Base-by-base conservation (phyloP, 2,797 vertebrate species). In the Orestias chungarensis region DNA sequence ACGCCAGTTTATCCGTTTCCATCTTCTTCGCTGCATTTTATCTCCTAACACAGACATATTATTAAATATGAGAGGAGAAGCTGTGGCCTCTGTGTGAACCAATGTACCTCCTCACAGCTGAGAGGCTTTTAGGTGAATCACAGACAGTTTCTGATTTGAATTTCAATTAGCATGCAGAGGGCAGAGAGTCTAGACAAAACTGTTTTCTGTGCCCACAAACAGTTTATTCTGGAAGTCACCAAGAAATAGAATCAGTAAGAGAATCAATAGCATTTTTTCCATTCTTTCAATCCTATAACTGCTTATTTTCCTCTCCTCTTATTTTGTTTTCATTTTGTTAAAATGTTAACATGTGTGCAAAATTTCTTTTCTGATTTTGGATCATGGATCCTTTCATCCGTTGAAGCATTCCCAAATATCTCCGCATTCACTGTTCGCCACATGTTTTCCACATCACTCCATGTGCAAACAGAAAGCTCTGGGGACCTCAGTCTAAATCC, bases 61-160 rank as follows among this genome's bases (percentile, higher is more conserved):
- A 64, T 79, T 74, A 71, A 70, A 61, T 54, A 70, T 67, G 23
- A 10, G 27, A 49, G 71, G 64, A 68, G 46, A 78, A 54, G 66
- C 71, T 70, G 1, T 42, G 80, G 84, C 80, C 85, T 82, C 70
- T 1, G 64, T 1, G 57, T 83, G 86, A 87, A 88, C 85, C 68
- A 46, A 1, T 29, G 46, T 33, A 6, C 57, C 52, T 68, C 55
- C 64, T 52, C 50, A 66, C 44, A 1, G 27, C 69, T 64, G 3
- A 50, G 70, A 82, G 68, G 72, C 50, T 20, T 78, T 81, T 69
- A 75, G 70, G 77, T 85, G 82, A 83, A 84, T 85, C 81, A 64
- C 74, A 81, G 71, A 81, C 80, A 33, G 79, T 35, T 46, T 83
- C 82, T 86, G 80, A 82, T 86, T 89, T 84, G 84, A 90, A 90